A percentile compares a stretch with the other conserved stretches of the same genome.
Conservation (phyloP, 2,113 vertebrate species). For the Fregata magnificens region DNA sequence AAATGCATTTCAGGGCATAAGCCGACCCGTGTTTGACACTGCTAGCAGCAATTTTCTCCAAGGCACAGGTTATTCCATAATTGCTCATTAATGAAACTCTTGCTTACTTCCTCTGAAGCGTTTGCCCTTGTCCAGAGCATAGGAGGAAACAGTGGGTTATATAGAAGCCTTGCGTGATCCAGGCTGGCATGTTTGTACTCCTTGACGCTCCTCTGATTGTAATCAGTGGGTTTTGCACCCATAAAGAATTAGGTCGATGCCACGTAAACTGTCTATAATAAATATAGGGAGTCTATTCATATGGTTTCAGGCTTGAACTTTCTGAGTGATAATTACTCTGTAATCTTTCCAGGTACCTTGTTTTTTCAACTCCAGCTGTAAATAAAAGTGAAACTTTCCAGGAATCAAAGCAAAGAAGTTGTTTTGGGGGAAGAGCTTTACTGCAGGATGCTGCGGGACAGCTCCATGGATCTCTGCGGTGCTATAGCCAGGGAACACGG, state of each 20-base stretch:
- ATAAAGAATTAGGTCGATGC: background rate
- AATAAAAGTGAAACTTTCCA: no score
- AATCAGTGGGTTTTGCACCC: background rate
- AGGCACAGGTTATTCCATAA: background rate
- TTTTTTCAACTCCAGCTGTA: no score
- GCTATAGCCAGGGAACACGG: background rate
- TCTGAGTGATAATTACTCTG: background rate
- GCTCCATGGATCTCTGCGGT: rapidly evolving
- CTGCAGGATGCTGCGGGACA: background rate
- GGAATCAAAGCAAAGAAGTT: no score
- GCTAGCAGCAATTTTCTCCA: background rate
- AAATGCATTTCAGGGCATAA: background rate
- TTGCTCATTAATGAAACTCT: background rate
- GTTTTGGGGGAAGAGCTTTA: background rate
- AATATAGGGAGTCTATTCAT: background rate
- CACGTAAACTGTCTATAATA: rapidly evolving
- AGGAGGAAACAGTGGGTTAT: background rate
- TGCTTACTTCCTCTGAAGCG: background rate
- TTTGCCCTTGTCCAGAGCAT: background rate
- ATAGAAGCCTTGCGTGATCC: rapidly evolving
- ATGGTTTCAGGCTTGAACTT: background rate
- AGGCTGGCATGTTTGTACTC: background rate
- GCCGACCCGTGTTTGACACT: background rate
- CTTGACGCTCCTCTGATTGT: background rate
- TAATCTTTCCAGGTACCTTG: background rate